Base-by-base conservation (phyloP, 2,888 invertebrate species). In the Lycophotia porphyrea region DNA sequence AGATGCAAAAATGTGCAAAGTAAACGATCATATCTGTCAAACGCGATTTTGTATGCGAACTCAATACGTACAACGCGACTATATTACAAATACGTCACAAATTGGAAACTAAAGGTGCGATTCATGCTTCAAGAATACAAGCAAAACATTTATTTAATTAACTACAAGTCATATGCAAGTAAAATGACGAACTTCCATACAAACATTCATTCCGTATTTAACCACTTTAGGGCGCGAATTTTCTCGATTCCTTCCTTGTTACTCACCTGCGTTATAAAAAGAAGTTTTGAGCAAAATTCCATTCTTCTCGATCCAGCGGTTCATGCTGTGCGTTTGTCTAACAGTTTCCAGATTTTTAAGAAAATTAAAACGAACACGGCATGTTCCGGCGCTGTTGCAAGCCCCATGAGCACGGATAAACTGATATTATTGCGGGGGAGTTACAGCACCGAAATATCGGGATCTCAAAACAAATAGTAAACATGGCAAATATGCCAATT, bases 11-110 rank as follows among this genome's bases (percentile, higher is more conserved):
- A 76, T 83, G 74, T 78, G 68, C 55, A 66, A 71, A 83, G 67
- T 68, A 42, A 72, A 69, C 69, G 82, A 78, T 82, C 68, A 78
- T 82, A 82, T 82, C 83, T 55, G 74, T 63, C 78, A 71, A 78
- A 71, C 13, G 60, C 44, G 44, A 74, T 73, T 80, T 70, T 39
- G 78, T 70, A 78, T 78, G 78, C 69, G 49, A n/a, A 49, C 61
- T 65, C 34, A 68, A 82, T 71, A 61, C 58, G 39, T 11, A 24
- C 47, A 58, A 74, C 44, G 71, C 49, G 49, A 42, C 58, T 77
- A 58, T 71, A 49, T 24, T 69, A 60, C 67, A 49, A 81, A 76
- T 81, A 71, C 13, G 24, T 44, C 31, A 65, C 47, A 82, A 71
- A 71, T 82, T 74, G 52, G 27, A 64, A 67, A 15, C n/a, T 58